Conservation (phyloP, 2,113 vertebrate genomes). For the Zosterops japonicus region DNA sequence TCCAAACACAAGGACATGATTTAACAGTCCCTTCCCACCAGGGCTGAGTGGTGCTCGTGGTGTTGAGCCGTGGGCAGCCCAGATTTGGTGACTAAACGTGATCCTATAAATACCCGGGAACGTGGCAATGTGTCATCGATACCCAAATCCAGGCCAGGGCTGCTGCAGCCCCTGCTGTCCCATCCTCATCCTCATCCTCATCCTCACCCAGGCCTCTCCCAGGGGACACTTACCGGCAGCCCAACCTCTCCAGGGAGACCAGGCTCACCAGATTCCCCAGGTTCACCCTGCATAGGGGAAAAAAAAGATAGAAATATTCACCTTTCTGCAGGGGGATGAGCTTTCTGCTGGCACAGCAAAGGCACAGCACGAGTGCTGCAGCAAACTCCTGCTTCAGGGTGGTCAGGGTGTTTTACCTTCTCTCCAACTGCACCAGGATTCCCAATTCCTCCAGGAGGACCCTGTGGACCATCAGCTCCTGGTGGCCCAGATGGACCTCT, state of each 20-base stretch:
- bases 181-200: not conserved
- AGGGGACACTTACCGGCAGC: slow-evolving; percentile 80
- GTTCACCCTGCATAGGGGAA: slow-evolving; percentile 81
- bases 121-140: not conserved
- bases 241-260: slow-evolving; percentile 92
- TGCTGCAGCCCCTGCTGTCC: not conserved
- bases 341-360: not conserved
- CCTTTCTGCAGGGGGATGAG: not conserved
- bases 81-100: not conserved
- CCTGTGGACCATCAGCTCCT: slow-evolving; percentile 94
- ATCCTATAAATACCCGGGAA: not conserved
- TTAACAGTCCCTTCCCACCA: slow-evolving; percentile 31
- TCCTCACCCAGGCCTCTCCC: not conserved
- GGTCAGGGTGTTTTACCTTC: slow-evolving; percentile 78
- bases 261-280: slow-evolving; percentile 92
- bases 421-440: slow-evolving; percentile 95
- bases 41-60: not conserved
- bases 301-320: not conserved
- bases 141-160: not conserved
- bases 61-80: not conserved
- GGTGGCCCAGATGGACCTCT: slow-evolving; percentile 93
- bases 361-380: accelerated
- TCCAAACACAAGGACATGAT: not conserved
- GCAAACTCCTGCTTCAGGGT: not conserved
- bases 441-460: slow-evolving; percentile 90